Percentiles rank a stretch among this genome's conserved stretches.
Conservation (phyloP, 2,888 invertebrate genomes). For the Aphodius sticticus region DNA sequence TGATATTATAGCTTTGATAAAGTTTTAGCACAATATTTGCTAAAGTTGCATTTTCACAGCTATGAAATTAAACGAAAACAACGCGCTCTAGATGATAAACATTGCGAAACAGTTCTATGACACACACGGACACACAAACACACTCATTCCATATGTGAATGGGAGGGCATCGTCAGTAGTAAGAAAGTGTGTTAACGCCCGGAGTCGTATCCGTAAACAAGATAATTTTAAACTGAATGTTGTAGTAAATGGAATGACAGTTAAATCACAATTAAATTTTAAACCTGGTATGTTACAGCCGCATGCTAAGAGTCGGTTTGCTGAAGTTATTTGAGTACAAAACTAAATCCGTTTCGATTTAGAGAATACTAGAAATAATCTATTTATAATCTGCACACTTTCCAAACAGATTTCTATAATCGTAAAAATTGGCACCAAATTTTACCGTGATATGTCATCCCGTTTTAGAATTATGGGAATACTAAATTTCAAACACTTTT, state of each 20-base stretch:
- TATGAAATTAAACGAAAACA: background rate
- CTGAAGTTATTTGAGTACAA: background rate
- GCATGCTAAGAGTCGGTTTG: background rate
- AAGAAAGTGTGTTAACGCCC: background rate
- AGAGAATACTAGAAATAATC: background rate
- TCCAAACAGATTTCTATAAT: no score
- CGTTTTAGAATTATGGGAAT: no score
- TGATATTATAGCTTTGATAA: background rate
- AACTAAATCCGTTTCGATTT: background rate
- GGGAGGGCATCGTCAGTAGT: background rate
- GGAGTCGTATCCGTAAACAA: background rate
- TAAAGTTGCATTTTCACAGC: background rate
- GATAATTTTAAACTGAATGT: constrained; percentile 4
- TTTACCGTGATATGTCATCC: no score
- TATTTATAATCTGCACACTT: background rate
- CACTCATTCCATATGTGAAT: background rate
- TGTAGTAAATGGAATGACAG: background rate
- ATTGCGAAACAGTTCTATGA: background rate
- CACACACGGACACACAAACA: background rate
- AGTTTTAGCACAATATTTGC: background rate
- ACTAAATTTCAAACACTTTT: no score
- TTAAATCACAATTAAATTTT: background rate
- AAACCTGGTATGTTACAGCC: background rate
- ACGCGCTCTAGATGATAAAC: background rate
- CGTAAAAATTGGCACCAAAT: no score